Conservation (phyloP, 2,113 vertebrate species). For the Ceyx margarethae region DNA sequence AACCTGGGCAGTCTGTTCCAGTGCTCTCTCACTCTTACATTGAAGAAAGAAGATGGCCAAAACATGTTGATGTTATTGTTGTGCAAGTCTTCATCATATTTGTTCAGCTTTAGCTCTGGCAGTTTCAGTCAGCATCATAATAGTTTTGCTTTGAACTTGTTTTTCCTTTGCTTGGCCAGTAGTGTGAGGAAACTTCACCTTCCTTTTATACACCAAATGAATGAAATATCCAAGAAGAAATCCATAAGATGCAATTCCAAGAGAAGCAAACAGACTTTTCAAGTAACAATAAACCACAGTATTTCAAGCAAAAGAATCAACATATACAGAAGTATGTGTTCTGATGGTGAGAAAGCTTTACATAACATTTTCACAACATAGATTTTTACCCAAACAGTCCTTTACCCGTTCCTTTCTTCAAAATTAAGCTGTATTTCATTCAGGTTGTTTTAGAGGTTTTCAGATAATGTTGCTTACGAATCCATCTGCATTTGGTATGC, state of each 20-base stretch:
- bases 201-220: not conserved
- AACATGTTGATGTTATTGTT: not conserved
- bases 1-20: too few species aligned
- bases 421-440: constrained; percentile 43
- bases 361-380: not conserved
- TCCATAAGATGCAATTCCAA: constrained; percentile 13
- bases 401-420: not conserved
- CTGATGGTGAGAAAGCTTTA: constrained; percentile 31
- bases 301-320: constrained; percentile 14
- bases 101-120: not conserved
- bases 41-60: not conserved
- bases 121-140: not conserved
- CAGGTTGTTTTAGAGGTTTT: constrained; percentile 11
- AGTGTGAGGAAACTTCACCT: not conserved
- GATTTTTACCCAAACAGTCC: not conserved
- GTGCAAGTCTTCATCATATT: not conserved
- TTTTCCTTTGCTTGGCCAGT: not conserved
- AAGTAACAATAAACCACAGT: constrained; percentile 11
- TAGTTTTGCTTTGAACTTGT: not conserved
- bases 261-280: constrained; percentile 12
- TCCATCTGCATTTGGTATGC: constrained; percentile 5
- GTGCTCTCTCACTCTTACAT: too few species aligned
- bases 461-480: constrained; percentile 18
- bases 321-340: not conserved
- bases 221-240: not conserved